Percentiles rank a stretch among this genome's conserved stretches.
Evolutionary conservation across 2,113 vertebrate genomes (phyloP).

Genomic region (Thunnus maccoyii): DNA sequence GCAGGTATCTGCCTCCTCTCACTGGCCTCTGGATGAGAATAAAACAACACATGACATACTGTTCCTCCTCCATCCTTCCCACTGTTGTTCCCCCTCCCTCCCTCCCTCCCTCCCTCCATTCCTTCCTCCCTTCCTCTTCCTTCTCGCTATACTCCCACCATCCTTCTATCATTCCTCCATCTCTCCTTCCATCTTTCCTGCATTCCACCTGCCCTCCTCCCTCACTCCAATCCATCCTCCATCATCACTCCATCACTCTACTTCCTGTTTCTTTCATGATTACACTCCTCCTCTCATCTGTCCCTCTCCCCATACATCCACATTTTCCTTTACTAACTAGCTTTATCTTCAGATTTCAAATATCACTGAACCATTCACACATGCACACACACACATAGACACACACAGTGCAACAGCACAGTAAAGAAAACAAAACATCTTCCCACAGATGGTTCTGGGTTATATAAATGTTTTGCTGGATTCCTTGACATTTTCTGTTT

Average conservation of each 20-base stretch:
- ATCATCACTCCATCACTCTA: slow-evolving; percentile 40
- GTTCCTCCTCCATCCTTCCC: slow-evolving; percentile 77
- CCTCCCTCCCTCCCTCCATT: neutral
- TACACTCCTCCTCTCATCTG: slow-evolving; percentile 29
- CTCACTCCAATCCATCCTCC: slow-evolving; percentile 28
- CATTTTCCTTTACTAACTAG: slow-evolving; percentile 5
- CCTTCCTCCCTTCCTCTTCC: slow-evolving; percentile 41
- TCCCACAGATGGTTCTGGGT: slow-evolving; percentile 66
- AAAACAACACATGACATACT: slow-evolving; percentile 76
- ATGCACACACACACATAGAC: slow-evolving; percentile 29
- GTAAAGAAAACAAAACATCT: slow-evolving; percentile 65
- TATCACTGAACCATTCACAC: slow-evolving; percentile 52
- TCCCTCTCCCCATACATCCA: slow-evolving; percentile 21
- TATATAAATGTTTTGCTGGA: slow-evolving; percentile 66
- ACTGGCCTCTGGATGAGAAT: slow-evolving; percentile 79
- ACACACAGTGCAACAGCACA: slow-evolving; percentile 17
- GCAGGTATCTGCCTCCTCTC: slow-evolving; percentile 77
- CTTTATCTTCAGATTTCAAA: slow-evolving; percentile 48
- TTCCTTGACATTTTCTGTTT: slow-evolving; percentile 60
- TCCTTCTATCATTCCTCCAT: slow-evolving; percentile 54
- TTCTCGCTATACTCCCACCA: slow-evolving; percentile 70
- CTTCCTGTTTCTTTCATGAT: neutral
- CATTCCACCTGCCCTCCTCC: slow-evolving; percentile 21
- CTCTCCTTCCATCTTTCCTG: slow-evolving; percentile 50
- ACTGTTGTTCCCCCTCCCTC: slow-evolving; percentile 50